Percentiles rank a stretch among this genome's conserved stretches.
phyloP scores from a whole-genome alignment of 2,113 vertebrate genomes.

The Phyllopteryx taeniolatus region DNA sequence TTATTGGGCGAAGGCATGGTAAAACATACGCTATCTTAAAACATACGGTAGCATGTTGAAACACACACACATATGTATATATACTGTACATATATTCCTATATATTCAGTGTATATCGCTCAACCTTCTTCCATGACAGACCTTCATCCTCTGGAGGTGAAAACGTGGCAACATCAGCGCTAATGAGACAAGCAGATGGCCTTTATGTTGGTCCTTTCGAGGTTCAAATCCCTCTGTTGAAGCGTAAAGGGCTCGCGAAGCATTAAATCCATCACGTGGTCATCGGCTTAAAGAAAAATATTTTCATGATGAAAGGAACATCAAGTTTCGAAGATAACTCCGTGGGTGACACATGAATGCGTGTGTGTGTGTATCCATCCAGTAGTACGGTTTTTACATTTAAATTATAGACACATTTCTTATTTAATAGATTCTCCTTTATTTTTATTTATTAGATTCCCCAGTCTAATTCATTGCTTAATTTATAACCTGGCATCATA shows the following conservation, averaged over 20 bases:
- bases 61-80: constrained; percentile 1
- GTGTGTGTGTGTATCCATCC: too few species aligned
- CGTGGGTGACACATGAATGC: constrained; percentile 37
- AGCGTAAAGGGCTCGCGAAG: constrained; percentile 52
- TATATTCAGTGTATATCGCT: not conserved
- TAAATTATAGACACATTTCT: not conserved
- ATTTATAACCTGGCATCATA: too few species aligned
- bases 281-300: constrained; percentile 43
- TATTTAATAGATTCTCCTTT: too few species aligned
- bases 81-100: not conserved
- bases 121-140: constrained; percentile 24
- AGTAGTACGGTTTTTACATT: too few species aligned
- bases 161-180: constrained; percentile 31
- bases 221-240: constrained; percentile 47
- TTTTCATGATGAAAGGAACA: constrained; percentile 30
- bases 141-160: constrained; percentile 38
- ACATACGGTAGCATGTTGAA: constrained; percentile 1
- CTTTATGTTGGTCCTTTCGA: constrained; percentile 51
- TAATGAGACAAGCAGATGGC: constrained; percentile 59
- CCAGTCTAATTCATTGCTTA: too few species aligned
- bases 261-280: constrained; percentile 48
- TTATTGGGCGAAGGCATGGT: too few species aligned
- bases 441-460: too few species aligned
- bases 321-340: constrained; percentile 27
- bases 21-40: too few species aligned